phyloP scores from a whole-genome alignment of 2,888 invertebrate species.

The Epiblema foenella region DNA sequence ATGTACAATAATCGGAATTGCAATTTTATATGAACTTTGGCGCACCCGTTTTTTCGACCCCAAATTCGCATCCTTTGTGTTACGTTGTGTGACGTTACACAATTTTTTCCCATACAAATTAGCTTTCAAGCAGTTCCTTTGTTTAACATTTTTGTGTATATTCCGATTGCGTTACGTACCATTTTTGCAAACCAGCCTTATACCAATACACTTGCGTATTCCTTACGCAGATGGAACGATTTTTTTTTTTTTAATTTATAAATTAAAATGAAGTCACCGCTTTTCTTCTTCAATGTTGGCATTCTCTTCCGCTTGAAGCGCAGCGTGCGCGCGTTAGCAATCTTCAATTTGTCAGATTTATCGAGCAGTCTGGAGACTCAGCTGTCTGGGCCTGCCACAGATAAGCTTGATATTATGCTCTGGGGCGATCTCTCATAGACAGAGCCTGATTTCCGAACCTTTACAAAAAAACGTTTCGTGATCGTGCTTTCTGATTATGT shows the following conservation, averaged over 20 bases:
- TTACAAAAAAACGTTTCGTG: neutral
- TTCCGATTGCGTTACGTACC: no score
- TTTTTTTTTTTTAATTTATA: neutral
- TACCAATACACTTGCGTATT: no score
- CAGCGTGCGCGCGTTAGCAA: slow-evolving; percentile 22
- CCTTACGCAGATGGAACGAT: neutral
- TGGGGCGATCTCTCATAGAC: slow-evolving; percentile 51
- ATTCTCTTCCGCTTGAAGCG: slow-evolving; percentile 11
- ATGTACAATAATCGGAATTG: no score
- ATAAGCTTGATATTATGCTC: slow-evolving; percentile 67
- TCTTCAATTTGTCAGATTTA: slow-evolving; percentile 40
- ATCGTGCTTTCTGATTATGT: neutral
- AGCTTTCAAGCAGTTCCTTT: no score
- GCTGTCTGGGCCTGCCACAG: slow-evolving; percentile 51
- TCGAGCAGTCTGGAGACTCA: slow-evolving; percentile 46
- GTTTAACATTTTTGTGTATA: no score
- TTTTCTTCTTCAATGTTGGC: slow-evolving; percentile 10
- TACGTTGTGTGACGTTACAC: no score
- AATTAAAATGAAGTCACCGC: neutral
- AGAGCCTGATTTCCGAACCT: neutral
- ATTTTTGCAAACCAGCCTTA: no score
- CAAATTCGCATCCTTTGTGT: no score
- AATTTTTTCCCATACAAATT: no score
- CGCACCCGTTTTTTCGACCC: no score
- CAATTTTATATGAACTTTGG: no score